Evolutionary conservation across 2,113 vertebrate genomes (phyloP).

Genomic region (Orthonyx spaldingii): DNA sequence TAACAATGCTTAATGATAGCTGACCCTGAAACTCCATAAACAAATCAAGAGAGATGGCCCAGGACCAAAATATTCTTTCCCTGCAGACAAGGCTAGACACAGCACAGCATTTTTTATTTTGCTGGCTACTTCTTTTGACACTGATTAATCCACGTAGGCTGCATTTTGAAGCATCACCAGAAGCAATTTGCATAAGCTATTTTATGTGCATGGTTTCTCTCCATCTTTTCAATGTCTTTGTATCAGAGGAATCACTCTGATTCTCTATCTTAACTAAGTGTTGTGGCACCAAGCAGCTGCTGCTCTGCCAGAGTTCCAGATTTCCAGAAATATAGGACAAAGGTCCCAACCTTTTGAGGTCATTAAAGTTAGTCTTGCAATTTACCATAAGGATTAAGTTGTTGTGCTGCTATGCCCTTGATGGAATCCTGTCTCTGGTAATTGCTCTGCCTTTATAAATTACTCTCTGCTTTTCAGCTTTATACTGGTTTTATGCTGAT

Average conservation of each 20-base stretch:
- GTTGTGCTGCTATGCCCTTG: neutral
- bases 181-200: conserved; percentile 1
- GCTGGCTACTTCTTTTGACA: conserved; percentile 15
- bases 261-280: neutral
- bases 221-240: conserved; percentile 13
- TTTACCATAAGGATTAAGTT: neutral
- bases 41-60: neutral
- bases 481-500: neutral
- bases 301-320: neutral
- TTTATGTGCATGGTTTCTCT: neutral
- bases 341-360: neutral
- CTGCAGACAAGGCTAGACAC: neutral
- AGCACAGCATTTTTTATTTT: neutral
- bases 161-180: conserved; percentile 9
- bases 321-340: neutral
- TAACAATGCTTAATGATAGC: conserved; percentile 8
- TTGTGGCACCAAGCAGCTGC: neutral
- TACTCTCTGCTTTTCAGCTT: neutral
- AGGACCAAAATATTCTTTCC: neutral
- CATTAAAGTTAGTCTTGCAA: neutral
- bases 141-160: neutral
- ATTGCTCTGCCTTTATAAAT: neutral
- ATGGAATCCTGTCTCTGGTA: neutral
- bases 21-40: neutral
- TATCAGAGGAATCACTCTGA: neutral